phyloP scores from a whole-genome alignment of 92 coral and sea anemone species.

The Scolanthus callimorphus region DNA sequence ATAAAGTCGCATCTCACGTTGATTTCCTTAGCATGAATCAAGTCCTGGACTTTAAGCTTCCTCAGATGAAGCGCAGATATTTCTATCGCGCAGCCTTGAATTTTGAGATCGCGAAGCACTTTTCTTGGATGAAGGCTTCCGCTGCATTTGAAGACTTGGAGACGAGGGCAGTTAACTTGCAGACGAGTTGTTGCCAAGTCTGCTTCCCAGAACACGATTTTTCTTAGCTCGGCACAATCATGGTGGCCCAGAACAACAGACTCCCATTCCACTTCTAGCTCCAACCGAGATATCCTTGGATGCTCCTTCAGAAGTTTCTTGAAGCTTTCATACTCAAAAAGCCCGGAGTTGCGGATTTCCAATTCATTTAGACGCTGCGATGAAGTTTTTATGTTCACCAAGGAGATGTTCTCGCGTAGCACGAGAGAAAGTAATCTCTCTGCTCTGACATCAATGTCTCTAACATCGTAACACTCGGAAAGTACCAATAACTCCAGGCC shows the following conservation, averaged over 20 bases:
- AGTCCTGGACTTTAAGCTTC: constrained; percentile 58
- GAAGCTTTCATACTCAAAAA: constrained; percentile 25
- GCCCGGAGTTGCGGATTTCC: constrained; percentile 55
- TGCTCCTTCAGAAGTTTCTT: constrained; percentile 35
- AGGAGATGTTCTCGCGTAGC: constrained; percentile 41
- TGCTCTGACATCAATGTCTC: constrained; percentile 47
- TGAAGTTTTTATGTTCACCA: constrained; percentile 30
- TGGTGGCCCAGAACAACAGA: constrained; percentile 38
- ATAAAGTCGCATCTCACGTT: constrained; percentile 35
- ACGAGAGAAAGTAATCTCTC: constrained; percentile 40
- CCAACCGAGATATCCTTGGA: constrained; percentile 48
- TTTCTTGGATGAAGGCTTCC: constrained; percentile 53
- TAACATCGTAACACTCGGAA: constrained; percentile 52
- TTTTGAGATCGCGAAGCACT: constrained; percentile 1
- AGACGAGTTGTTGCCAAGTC: constrained; percentile 31
- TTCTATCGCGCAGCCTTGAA: constrained; percentile 38
- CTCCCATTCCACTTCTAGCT: constrained; percentile 51
- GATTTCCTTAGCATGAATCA: constrained; percentile 29
- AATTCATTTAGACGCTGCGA: constrained; percentile 51
- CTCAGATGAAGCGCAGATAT: constrained; percentile 35
- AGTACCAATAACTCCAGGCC: constrained; percentile 58
- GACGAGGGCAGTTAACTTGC: constrained; percentile 59
- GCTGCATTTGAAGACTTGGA: constrained; percentile 58
- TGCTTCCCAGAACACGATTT: constrained; percentile 56
- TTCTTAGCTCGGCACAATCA: constrained; percentile 42